Conservation (phyloP, 1,140 invertebrate species). For the Campodea augens region DNA sequence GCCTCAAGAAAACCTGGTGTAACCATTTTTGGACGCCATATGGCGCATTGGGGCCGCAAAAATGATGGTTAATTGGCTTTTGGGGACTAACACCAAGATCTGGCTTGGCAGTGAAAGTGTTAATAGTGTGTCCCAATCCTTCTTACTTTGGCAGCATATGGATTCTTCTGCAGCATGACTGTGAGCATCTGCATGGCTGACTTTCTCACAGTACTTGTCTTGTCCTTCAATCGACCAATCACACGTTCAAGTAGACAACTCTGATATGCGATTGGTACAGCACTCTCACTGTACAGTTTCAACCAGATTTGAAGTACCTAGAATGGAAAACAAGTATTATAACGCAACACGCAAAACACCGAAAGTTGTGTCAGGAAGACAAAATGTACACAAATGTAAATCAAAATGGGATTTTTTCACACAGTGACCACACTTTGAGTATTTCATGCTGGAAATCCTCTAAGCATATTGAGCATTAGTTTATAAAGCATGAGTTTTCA, state of each 20-base stretch:
- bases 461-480: too few relatives aligned
- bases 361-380: background rate
- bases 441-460: too few relatives aligned
- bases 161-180: slow-evolving; percentile 54
- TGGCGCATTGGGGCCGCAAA: too few relatives aligned
- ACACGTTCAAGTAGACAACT: slow-evolving; percentile 38
- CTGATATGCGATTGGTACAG: slow-evolving; percentile 45
- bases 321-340: background rate
- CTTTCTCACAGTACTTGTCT: slow-evolving; percentile 53
- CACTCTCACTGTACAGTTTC: slow-evolving; percentile 43
- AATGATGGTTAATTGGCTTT: too few relatives aligned
- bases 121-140: too few relatives aligned
- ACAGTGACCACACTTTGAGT: background rate
- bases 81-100: too few relatives aligned
- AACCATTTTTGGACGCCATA: too few relatives aligned
- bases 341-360: background rate
- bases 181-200: slow-evolving; percentile 54
- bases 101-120: too few relatives aligned
- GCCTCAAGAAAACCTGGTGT: too few relatives aligned
- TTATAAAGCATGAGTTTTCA: too few relatives aligned
- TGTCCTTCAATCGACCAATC: slow-evolving; percentile 51
- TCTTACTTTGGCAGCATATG: slow-evolving; percentile 40
- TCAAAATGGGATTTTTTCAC: background rate
- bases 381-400: background rate
- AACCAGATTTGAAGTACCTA: slow-evolving; percentile 55